phyloP scores from a whole-genome alignment of 2,888 invertebrate genomes.

The Pterobdella sp. region DNA sequence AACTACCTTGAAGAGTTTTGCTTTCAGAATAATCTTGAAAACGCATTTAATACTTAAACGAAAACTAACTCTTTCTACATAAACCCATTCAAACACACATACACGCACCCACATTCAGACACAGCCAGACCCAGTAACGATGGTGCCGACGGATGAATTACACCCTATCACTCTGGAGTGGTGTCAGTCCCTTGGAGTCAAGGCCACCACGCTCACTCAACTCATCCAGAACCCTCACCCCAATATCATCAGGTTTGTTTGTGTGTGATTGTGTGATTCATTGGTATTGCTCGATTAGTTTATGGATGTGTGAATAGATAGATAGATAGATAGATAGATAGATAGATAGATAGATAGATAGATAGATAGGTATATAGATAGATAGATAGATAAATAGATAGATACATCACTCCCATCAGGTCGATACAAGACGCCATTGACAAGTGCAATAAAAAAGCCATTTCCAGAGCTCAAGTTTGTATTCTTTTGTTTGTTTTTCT shows the following conservation, averaged over 20 bases:
- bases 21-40: too few species aligned
- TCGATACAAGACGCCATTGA: constrained; percentile 67
- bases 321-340: neutral
- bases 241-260: neutral
- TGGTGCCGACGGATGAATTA: constrained; percentile 65
- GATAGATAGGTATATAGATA: neutral
- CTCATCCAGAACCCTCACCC: neutral
- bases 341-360: neutral
- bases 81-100: too few species aligned
- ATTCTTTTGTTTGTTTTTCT: neutral
- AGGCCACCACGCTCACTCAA: neutral
- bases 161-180: constrained; percentile 62
- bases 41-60: too few species aligned
- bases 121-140: constrained; percentile 58
- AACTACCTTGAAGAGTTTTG: too few species aligned
- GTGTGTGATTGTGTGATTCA: neutral
- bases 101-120: constrained; percentile 50
- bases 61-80: too few species aligned
- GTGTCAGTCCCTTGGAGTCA: constrained; percentile 39
- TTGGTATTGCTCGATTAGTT: neutral
- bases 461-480: constrained; percentile 68
- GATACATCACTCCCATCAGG: constrained; percentile 55
- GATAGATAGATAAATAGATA: constrained; percentile 28
- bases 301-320: neutral
- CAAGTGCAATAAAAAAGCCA: constrained; percentile 68